phyloP scores from a whole-genome alignment of 2,797 vertebrate species.

The Trachurus trachurus region DNA sequence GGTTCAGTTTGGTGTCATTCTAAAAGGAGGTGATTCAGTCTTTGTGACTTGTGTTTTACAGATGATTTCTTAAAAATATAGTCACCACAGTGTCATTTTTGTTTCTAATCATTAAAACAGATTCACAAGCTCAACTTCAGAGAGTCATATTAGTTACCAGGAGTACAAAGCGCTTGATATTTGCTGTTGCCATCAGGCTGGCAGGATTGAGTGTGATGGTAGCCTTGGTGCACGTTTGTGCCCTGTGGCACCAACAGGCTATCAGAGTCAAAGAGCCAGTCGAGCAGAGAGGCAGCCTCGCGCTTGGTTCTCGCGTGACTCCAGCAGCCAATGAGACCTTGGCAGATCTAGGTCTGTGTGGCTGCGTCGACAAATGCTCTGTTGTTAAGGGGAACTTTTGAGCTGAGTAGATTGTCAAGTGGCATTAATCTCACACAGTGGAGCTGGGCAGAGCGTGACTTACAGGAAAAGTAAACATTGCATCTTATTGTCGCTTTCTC shows the following conservation, averaged over 20 bases:
- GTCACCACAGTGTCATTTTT: background rate
- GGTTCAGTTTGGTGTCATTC: constrained; percentile 22
- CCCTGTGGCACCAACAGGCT: constrained; percentile 76
- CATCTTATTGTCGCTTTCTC: constrained; percentile 26
- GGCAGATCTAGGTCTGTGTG: constrained; percentile 80
- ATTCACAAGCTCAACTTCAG: background rate
- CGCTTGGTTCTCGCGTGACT: constrained; percentile 75
- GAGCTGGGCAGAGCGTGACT: constrained; percentile 55
- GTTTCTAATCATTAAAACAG: background rate
- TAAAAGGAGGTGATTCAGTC: constrained; percentile 13
- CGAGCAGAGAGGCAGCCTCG: constrained; percentile 71
- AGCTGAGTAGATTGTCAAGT: constrained; percentile 79
- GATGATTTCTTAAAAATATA: constrained; percentile 4
- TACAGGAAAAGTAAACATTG: constrained; percentile 69
- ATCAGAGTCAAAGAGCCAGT: constrained; percentile 83
- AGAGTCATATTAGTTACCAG: constrained; percentile 6
- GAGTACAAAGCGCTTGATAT: constrained; percentile 5
- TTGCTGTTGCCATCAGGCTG: constrained; percentile 33
- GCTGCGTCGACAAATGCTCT: constrained; percentile 81
- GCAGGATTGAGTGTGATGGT: constrained; percentile 43
- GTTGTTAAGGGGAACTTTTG: constrained; percentile 84
- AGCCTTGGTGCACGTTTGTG: constrained; percentile 63
- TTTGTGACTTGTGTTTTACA: background rate
- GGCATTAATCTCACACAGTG: constrained; percentile 74
- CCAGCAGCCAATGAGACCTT: constrained; percentile 80